A percentile compares a stretch with the other conserved stretches of the same genome.
These are phyloP conservation scores for Ligdia adustata DNA, from an alignment of 2,888 invertebrate species.

Conservation along the genomic window DNA sequence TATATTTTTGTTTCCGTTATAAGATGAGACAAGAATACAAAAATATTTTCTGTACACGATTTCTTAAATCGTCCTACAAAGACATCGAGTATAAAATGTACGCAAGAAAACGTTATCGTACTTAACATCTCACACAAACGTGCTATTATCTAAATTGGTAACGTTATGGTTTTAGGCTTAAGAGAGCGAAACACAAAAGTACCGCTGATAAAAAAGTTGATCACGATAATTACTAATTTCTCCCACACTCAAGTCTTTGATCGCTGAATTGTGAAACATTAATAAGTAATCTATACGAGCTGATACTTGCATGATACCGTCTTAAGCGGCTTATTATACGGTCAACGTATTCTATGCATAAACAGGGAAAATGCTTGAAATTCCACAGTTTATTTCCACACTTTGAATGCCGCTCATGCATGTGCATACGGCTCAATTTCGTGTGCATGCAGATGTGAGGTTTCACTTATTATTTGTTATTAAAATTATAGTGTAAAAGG, in stretches of 20 bases:
- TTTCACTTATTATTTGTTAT: constrained; percentile 29
- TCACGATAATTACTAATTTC: constrained; percentile 4
- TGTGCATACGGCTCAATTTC: constrained; percentile 6
- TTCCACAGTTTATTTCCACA: constrained; percentile 15
- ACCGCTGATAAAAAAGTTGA: not conserved
- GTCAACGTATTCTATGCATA: constrained; percentile 12
- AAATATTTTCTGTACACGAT: too few relatives aligned
- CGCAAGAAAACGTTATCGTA: constrained; percentile 9
- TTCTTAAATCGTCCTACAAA: too few relatives aligned
- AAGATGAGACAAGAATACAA: too few relatives aligned
- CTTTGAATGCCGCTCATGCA: constrained; percentile 11
- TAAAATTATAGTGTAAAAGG: constrained; percentile 21
- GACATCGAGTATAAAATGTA: constrained; percentile 7
- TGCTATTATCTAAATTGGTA: constrained; percentile 9
- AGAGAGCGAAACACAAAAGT: constrained; percentile 1
- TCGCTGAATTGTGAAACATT: too few relatives aligned
- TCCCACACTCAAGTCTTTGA: not conserved
- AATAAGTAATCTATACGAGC: not conserved
- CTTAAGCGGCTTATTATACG: not conserved
- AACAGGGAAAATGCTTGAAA: constrained; percentile 20
- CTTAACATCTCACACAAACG: not conserved
- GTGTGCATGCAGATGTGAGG: constrained; percentile 15
- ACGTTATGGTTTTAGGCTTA: constrained; percentile 3
- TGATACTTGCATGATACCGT: not conserved
- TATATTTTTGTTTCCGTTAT: too few relatives aligned